These are phyloP conservation scores for Protaetia brevitarsis DNA, from an alignment of 1,140 invertebrate species.

Conservation along the genomic window DNA sequence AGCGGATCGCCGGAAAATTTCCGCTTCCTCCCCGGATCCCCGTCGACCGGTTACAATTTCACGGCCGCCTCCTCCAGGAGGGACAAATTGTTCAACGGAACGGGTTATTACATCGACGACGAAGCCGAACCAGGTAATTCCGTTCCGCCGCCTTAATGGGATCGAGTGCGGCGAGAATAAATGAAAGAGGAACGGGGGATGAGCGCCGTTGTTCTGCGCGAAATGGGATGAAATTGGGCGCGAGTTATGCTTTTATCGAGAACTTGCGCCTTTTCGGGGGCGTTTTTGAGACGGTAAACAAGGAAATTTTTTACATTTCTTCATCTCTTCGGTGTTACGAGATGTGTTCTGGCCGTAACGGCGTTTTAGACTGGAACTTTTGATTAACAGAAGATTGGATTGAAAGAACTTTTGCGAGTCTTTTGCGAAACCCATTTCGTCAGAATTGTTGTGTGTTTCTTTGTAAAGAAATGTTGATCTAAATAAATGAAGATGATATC, in stretches of 20 bases:
- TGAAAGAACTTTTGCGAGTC: too few relatives aligned
- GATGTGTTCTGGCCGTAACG: too few relatives aligned
- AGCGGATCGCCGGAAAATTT: conserved; percentile 32
- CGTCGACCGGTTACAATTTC: not conserved
- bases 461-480: too few relatives aligned
- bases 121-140: conserved; percentile 41
- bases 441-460: too few relatives aligned
- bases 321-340: not conserved
- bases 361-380: too few relatives aligned
- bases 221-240: not conserved
- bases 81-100: conserved; percentile 32
- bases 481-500: too few relatives aligned
- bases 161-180: not conserved
- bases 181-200: not conserved
- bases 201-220: not conserved
- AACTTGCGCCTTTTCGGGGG: too few relatives aligned
- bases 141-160: not conserved
- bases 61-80: conserved; percentile 17
- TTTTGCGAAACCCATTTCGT: too few relatives aligned
- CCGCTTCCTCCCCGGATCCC: conserved; percentile 30
- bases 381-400: too few relatives aligned
- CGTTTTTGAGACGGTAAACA: too few relatives aligned
- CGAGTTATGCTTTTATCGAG: too few relatives aligned
- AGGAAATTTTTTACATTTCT: too few relatives aligned
- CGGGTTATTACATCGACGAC: conserved; percentile 45